Evolutionary conservation across 1,140 invertebrate genomes (phyloP).

Genomic region (Grapholita molesta): DNA sequence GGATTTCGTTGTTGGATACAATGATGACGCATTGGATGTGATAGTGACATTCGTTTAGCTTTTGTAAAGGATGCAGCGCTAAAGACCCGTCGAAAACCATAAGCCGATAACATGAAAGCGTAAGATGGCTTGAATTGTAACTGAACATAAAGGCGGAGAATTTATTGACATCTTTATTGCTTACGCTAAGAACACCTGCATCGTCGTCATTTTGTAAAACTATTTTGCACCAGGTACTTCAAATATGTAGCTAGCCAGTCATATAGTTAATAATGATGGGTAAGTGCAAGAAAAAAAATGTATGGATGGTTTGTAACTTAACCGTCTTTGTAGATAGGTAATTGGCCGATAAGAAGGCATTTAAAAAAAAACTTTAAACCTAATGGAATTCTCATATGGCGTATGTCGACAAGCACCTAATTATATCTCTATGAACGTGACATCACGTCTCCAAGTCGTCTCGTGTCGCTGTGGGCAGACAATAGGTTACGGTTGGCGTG

Average conservation of each 20-base stretch:
- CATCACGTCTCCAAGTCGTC: conserved; percentile 46
- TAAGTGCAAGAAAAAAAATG: too few species aligned
- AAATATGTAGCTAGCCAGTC: too few species aligned
- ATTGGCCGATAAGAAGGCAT: too few species aligned
- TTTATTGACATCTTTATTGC: conserved; percentile 6
- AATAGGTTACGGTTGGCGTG: conserved; percentile 45
- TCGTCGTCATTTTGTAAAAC: background rate
- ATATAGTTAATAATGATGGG: too few species aligned
- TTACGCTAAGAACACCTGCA: background rate
- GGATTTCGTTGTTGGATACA: conserved; percentile 1
- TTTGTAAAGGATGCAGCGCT: conserved; percentile 43
- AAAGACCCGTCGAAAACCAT: conserved; percentile 21
- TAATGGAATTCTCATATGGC: background rate
- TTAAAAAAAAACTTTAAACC: too few species aligned
- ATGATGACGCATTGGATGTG: conserved; percentile 33
- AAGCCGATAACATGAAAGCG: conserved; percentile 1
- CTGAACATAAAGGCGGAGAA: background rate
- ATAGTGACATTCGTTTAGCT: conserved; percentile 32
- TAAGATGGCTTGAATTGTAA: background rate
- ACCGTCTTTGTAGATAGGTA: too few species aligned
- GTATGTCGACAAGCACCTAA: conserved; percentile 4
- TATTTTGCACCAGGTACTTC: background rate
- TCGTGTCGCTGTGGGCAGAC: conserved; percentile 50
- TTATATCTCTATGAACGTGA: conserved; percentile 43
- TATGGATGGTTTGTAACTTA: too few species aligned